A percentile compares a stretch with the other conserved stretches of the same genome.
Conservation (phyloP, 1,140 invertebrate species). For the Drepana arcuata region DNA sequence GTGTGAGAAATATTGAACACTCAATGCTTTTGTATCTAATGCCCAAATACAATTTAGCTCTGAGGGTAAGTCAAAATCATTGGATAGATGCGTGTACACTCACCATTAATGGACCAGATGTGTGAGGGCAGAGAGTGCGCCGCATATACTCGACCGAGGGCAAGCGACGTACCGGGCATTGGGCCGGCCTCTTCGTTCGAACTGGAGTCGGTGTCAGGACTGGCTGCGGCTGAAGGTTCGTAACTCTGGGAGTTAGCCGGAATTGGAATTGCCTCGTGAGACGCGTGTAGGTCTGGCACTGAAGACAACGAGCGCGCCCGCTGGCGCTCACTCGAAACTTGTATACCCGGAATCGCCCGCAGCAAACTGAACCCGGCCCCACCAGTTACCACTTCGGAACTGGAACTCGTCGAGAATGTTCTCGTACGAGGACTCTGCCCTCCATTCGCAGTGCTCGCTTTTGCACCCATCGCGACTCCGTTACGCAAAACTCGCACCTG, state of each 20-base stretch:
- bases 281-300: conserved; percentile 81
- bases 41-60: no score
- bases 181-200: conserved; percentile 70
- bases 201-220: conserved; percentile 76
- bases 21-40: no score
- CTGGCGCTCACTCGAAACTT: conserved; percentile 82
- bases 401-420: conserved; percentile 84
- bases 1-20: no score
- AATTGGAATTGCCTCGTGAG: conserved; percentile 74
- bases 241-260: conserved; percentile 71
- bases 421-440: conserved; percentile 80
- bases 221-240: conserved; percentile 74
- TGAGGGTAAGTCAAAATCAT: not conserved
- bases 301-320: conserved; percentile 86
- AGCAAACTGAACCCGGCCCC: conserved; percentile 81
- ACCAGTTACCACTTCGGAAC: conserved; percentile 76
- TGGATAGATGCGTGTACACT: conserved; percentile 42
- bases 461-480: conserved; percentile 81
- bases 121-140: conserved; percentile 91
- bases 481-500: conserved; percentile 60
- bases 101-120: conserved; percentile 92
- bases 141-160: conserved; percentile 85
- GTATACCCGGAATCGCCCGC: conserved; percentile 80
- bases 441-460: conserved; percentile 84
- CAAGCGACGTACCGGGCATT: conserved; percentile 66